These are phyloP conservation scores for Prenolepis imparis DNA, from an alignment of 2,888 invertebrate genomes.

Conservation along the genomic window DNA sequence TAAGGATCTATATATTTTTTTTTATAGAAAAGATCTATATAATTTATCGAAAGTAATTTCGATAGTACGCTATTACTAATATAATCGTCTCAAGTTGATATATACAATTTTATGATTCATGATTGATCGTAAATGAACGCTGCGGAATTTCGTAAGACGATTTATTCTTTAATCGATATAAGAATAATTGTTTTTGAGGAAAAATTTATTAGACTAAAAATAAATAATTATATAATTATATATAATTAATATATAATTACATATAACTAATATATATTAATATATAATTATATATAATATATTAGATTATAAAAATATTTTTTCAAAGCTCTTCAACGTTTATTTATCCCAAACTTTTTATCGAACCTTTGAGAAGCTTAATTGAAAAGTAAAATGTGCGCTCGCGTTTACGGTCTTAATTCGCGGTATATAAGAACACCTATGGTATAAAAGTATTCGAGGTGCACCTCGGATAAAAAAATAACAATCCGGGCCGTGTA, in stretches of 20 bases:
- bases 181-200: background rate
- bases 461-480: conserved; percentile 5
- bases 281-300: too few relatives aligned
- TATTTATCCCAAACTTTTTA: background rate
- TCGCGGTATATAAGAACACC: background rate
- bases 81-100: background rate
- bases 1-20: background rate
- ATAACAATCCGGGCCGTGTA: conserved; percentile 1
- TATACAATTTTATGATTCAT: conserved; percentile 1
- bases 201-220: background rate
- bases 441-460: background rate
- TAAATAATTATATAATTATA: too few relatives aligned
- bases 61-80: too few relatives aligned
- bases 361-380: background rate
- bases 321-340: too few relatives aligned
- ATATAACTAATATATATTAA: too few relatives aligned
- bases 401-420: background rate
- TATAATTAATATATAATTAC: too few relatives aligned
- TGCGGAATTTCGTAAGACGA: background rate
- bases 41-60: conserved; percentile 7
- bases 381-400: conserved; percentile 13
- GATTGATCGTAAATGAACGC: conserved; percentile 6
- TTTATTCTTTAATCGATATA: too few relatives aligned
- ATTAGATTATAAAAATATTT: background rate
- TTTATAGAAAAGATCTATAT: background rate